Percentiles rank a stretch among this genome's conserved stretches.
These are phyloP conservation scores for Mus caroli DNA, from an alignment of 2,797 vertebrate genomes.

Conservation along the genomic window DNA sequence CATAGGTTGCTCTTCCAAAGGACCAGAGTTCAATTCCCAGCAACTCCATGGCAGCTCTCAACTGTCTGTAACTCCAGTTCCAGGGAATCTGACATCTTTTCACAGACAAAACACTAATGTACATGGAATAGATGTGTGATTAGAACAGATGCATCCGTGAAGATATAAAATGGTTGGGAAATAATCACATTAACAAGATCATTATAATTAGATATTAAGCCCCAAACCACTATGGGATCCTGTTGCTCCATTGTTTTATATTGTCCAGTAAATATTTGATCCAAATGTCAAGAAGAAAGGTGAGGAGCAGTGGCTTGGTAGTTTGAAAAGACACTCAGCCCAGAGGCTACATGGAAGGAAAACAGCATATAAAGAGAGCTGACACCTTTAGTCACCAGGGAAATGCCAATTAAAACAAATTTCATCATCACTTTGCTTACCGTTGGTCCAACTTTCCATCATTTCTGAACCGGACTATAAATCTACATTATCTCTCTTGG, in stretches of 20 bases:
- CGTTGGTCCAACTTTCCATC: background rate
- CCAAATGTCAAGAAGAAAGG: background rate
- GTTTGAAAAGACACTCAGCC: background rate
- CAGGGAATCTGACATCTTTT: background rate
- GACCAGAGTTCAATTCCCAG: background rate
- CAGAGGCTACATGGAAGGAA: background rate
- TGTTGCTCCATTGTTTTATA: background rate
- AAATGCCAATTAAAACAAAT: conserved; percentile 40
- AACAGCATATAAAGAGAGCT: background rate
- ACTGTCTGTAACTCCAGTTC: background rate
- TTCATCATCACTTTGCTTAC: background rate
- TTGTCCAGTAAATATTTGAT: background rate
- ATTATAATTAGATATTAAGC: background rate
- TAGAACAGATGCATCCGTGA: background rate
- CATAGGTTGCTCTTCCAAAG: background rate
- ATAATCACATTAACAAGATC: background rate
- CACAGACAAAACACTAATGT: background rate
- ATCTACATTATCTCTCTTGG: background rate
- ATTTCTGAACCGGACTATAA: background rate
- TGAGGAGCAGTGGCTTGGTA: background rate
- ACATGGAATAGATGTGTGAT: background rate
- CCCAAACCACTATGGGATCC: background rate
- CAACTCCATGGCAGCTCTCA: background rate
- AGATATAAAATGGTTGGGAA: background rate
- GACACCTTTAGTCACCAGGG: background rate